Evolutionary conservation across 2,888 invertebrate species (phyloP).

Genomic region (Molanna angustata): DNA sequence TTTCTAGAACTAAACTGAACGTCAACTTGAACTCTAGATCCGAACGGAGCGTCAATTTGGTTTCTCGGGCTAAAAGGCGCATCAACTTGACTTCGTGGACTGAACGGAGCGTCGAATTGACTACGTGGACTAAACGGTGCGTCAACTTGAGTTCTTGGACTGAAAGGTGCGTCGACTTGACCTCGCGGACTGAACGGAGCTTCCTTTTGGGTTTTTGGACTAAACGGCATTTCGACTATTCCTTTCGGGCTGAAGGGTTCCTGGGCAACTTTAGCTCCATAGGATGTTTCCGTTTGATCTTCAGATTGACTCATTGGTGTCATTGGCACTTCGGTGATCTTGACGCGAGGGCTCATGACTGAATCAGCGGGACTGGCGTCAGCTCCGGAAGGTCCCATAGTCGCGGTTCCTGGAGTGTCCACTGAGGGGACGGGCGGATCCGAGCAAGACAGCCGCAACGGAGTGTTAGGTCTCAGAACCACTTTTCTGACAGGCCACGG

Average conservation of each 20-base stretch:
- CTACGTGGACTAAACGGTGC: conserved; percentile 24
- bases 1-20: conserved; percentile 16
- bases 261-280: no score
- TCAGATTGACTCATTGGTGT: conserved; percentile 30
- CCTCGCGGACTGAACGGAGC: conserved; percentile 18
- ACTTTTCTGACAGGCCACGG: conserved; percentile 74
- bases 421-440: conserved; percentile 45
- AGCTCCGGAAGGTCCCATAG: conserved; percentile 33
- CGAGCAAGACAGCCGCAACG: conserved; percentile 21
- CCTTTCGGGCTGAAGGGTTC: conserved; percentile 33
- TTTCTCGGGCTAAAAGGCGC: conserved; percentile 22
- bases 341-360: conserved; percentile 33
- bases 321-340: conserved; percentile 37
- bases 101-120: conserved; percentile 12
- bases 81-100: conserved; percentile 23
- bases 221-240: conserved; percentile 9
- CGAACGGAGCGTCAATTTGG: conserved; percentile 7
- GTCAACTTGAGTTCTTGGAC: conserved; percentile 20
- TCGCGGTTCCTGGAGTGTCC: conserved; percentile 19
- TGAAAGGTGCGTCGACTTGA: conserved; percentile 15
- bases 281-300: no score
- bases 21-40: conserved; percentile 11
- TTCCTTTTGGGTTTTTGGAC: conserved; percentile 14
- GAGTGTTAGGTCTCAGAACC: conserved; percentile 40
- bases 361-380: conserved; percentile 34